Evolutionary conservation across 2,797 vertebrate genomes (phyloP).

Genomic region (Ceryle rudis): DNA sequence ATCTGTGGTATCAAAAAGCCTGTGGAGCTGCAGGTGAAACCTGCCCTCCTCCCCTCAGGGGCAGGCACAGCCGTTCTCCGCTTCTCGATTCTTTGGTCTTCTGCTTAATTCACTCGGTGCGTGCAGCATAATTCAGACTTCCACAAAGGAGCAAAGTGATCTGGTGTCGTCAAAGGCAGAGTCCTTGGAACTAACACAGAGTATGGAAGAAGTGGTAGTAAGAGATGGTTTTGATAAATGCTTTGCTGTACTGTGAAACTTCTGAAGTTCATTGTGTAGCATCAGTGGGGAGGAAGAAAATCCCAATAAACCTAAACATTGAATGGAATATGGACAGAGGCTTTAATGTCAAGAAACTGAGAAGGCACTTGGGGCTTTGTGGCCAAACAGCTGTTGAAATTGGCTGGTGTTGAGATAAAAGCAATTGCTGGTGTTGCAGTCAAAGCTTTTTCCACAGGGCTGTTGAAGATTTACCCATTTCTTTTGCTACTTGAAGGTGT

Average conservation of each 20-base stretch:
- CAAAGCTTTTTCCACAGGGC: not conserved
- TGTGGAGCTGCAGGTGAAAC: not conserved
- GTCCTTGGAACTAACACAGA: not conserved
- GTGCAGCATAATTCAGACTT: not conserved
- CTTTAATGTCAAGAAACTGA: not conserved
- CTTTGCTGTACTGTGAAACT: not conserved
- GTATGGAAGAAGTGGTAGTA: not conserved
- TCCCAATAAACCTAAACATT: not conserved
- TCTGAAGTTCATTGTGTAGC: not conserved
- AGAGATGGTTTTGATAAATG: not conserved
- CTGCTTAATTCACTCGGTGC: not conserved
- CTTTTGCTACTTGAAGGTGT: not conserved
- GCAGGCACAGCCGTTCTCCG: fast-evolving
- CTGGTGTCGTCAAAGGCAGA: not conserved
- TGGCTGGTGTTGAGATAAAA: not conserved
- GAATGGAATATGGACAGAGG: not conserved
- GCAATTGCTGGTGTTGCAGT: not conserved
- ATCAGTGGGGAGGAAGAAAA: not conserved
- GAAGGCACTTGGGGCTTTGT: not conserved
- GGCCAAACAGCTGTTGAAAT: not conserved
- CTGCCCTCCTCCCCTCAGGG: not conserved
- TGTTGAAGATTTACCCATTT: not conserved
- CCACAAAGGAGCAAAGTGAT: not conserved
- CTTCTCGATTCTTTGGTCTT: not conserved
- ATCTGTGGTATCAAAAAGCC: not conserved